phyloP scores from a whole-genome alignment of 2,888 invertebrate genomes.

The Orchesellides sinensis region DNA sequence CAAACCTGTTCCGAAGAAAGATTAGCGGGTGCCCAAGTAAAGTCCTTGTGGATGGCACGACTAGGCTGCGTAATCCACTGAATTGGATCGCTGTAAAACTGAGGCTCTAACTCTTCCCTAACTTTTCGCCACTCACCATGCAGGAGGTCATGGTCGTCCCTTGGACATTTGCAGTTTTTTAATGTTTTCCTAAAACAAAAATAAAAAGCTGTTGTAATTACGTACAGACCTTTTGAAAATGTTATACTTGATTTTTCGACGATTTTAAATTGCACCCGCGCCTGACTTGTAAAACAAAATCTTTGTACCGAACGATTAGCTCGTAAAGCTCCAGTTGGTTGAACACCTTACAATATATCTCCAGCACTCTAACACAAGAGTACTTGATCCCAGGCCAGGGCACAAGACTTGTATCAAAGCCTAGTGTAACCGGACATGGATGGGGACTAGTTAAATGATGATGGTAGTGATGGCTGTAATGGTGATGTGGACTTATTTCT shows the following conservation, averaged over 20 bases:
- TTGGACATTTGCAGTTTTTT: constrained; percentile 93
- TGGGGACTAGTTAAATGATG: constrained; percentile 45
- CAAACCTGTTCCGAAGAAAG: constrained; percentile 80
- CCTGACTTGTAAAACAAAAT: background rate
- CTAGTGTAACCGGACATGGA: constrained; percentile 78
- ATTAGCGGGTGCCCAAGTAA: constrained; percentile 87
- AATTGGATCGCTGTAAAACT: constrained; percentile 78
- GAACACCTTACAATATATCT: constrained; percentile 92
- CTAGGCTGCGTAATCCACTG: constrained; percentile 78
- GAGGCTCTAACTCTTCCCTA: constrained; percentile 28
- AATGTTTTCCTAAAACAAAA: constrained; percentile 88
- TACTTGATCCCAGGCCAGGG: constrained; percentile 91
- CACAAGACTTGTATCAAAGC: constrained; percentile 79
- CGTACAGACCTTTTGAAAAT: too few species aligned
- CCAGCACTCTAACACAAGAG: constrained; percentile 89
- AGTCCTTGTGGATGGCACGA: constrained; percentile 80
- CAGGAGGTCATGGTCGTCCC: constrained; percentile 92
- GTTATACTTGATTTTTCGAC: background rate
- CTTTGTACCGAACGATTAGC: constrained; percentile 85
- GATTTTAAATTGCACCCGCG: background rate
- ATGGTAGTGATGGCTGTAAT: constrained; percentile 6
- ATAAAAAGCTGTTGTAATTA: constrained; percentile 3
- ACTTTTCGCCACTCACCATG: constrained; percentile 89
- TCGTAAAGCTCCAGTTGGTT: constrained; percentile 88
- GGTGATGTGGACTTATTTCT: background rate